These are phyloP conservation scores for Malurus cyaneus DNA, from an alignment of 2,113 vertebrate genomes.

Conservation along the genomic window DNA sequence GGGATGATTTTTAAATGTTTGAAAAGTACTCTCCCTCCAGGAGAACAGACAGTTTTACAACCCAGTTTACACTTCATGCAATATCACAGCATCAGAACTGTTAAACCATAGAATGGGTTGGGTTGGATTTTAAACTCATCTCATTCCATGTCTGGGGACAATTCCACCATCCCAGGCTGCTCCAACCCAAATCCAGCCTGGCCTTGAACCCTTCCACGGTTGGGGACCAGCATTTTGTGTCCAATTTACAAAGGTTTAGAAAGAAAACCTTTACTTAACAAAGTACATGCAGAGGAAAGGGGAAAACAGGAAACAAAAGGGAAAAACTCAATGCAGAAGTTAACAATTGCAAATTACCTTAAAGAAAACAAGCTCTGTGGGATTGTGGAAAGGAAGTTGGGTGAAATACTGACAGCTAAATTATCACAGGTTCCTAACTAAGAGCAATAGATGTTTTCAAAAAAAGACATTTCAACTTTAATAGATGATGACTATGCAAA, in stretches of 20 bases:
- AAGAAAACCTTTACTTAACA: neutral
- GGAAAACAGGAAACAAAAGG: neutral
- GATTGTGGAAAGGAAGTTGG: neutral
- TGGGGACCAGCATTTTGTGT: neutral
- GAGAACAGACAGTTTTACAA: neutral
- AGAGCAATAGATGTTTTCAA: neutral
- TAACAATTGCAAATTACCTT: neutral
- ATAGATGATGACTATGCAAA: rapidly evolving
- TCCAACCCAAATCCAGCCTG: neutral
- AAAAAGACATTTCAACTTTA: neutral
- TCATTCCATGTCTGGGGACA: neutral
- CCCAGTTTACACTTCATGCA: neutral
- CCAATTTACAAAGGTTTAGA: neutral
- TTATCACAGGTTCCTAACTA: neutral
- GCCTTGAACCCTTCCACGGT: neutral
- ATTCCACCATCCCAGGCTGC: neutral
- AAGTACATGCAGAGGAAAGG: neutral
- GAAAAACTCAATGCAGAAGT: neutral
- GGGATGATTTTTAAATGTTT: neutral
- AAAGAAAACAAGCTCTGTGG: neutral
- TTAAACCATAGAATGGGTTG: neutral
- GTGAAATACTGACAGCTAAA: neutral
- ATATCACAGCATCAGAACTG: neutral
- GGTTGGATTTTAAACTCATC: neutral
- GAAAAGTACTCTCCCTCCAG: neutral